These are phyloP conservation scores for Eidolon dupreanum DNA, from an alignment of 2,797 vertebrate species.

Conservation along the genomic window DNA sequence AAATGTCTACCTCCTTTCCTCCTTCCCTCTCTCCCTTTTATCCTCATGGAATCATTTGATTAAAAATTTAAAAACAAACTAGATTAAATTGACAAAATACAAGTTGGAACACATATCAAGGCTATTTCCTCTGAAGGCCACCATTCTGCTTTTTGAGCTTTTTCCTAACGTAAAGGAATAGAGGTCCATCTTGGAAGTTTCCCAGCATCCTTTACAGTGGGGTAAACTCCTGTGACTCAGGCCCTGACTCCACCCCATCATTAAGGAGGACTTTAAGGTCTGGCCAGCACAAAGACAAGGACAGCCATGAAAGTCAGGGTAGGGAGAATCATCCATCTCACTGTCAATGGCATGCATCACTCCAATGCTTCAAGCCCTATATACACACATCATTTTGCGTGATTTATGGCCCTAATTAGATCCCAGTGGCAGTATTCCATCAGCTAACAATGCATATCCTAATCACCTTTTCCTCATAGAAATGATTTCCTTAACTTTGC, in stretches of 20 bases:
- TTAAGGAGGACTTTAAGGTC: conserved; percentile 33
- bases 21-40: not conserved
- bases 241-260: conserved; percentile 13
- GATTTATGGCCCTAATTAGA: conserved; percentile 90
- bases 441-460: conserved; percentile 89
- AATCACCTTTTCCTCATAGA: conserved; percentile 90
- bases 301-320: conserved; percentile 30
- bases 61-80: not conserved
- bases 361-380: conserved; percentile 79
- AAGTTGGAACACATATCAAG: conserved; percentile 48
- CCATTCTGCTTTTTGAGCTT: not conserved
- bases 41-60: conserved; percentile 16
- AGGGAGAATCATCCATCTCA: conserved; percentile 49
- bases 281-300: conserved; percentile 40
- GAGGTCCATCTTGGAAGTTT: not conserved
- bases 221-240: not conserved
- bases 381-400: conserved; percentile 86
- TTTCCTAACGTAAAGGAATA: not conserved
- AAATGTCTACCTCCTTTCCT: not conserved
- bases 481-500: conserved; percentile 89
- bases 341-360: conserved; percentile 69
- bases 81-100: not conserved
- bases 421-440: conserved; percentile 88
- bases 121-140: conserved; percentile 18
- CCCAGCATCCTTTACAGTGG: not conserved